Percentiles rank a stretch among this genome's conserved stretches.
Evolutionary conservation across 2,113 vertebrate genomes (phyloP).

Genomic region (Sminthopsis crassicaudata): DNA sequence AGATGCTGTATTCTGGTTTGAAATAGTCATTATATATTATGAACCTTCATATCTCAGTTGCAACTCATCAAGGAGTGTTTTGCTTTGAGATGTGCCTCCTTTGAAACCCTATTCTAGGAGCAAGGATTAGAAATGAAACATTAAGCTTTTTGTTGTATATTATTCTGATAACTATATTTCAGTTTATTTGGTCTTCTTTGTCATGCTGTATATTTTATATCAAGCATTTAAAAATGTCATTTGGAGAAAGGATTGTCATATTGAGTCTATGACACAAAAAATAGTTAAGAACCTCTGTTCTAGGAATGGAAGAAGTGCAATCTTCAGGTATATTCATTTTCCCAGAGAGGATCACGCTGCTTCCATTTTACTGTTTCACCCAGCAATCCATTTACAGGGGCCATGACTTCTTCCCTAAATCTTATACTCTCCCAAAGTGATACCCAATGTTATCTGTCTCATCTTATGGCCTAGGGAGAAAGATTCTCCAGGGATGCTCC

Average conservation of each 20-base stretch:
- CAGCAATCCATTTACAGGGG: not conserved
- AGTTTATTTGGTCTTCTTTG: not conserved
- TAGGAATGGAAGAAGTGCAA: not conserved
- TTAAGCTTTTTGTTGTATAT: not conserved
- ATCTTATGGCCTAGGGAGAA: not conserved
- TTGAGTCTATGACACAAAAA: not conserved
- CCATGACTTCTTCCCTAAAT: not conserved
- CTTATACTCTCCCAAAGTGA: not conserved
- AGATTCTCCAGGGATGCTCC: not conserved
- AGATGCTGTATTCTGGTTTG: not conserved
- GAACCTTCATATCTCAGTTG: not conserved
- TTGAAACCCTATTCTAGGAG: not conserved
- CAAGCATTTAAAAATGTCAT: not conserved
- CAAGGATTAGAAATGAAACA: not conserved
- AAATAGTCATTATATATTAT: not conserved
- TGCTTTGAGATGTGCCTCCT: not conserved
- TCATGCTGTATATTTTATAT: not conserved
- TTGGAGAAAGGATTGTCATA: not conserved
- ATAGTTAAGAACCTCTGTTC: not conserved
- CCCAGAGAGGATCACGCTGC: not conserved
- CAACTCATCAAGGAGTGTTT: not conserved
- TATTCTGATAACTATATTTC: not conserved
- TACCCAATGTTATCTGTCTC: not conserved
- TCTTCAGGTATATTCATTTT: not conserved
- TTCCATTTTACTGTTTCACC: not conserved